Conservation (phyloP, 2,113 vertebrate genomes). For the Crotalus helleri region DNA sequence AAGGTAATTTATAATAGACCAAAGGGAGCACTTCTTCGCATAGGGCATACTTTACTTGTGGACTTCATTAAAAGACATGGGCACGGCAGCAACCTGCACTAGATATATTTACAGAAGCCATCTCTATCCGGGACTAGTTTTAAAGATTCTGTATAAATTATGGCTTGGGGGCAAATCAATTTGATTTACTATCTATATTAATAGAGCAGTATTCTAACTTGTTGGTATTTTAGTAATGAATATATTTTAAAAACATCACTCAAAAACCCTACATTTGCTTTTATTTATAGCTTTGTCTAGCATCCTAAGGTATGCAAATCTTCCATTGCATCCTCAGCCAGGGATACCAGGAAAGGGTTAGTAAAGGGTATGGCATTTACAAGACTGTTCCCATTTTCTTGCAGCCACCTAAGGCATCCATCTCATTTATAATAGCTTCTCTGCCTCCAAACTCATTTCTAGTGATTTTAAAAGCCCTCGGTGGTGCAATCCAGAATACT, state of each 20-base stretch:
- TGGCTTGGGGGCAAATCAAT: background rate
- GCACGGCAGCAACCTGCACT: background rate
- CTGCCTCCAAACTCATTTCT: background rate
- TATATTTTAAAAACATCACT: background rate
- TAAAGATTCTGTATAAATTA: background rate
- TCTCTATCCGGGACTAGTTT: background rate
- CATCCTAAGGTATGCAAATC: background rate
- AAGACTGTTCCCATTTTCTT: background rate
- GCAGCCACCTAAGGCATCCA: background rate
- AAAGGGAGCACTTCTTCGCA: background rate
- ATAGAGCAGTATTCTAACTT: background rate
- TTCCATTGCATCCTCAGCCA: background rate
- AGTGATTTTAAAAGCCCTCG: background rate
- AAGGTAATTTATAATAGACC: background rate
- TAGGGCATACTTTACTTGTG: background rate
- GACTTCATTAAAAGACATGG: background rate
- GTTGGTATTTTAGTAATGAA: background rate
- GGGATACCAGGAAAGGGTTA: background rate
- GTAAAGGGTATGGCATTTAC: background rate
- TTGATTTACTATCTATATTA: background rate
- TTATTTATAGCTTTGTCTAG: background rate
- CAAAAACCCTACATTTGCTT: background rate
- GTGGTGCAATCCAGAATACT: background rate
- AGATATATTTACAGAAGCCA: background rate
- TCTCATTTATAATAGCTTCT: background rate